A percentile compares a stretch with the other conserved stretches of the same genome.
These are phyloP conservation scores for Thumatha senex DNA, from an alignment of 2,888 invertebrate genomes.

Conservation along the genomic window DNA sequence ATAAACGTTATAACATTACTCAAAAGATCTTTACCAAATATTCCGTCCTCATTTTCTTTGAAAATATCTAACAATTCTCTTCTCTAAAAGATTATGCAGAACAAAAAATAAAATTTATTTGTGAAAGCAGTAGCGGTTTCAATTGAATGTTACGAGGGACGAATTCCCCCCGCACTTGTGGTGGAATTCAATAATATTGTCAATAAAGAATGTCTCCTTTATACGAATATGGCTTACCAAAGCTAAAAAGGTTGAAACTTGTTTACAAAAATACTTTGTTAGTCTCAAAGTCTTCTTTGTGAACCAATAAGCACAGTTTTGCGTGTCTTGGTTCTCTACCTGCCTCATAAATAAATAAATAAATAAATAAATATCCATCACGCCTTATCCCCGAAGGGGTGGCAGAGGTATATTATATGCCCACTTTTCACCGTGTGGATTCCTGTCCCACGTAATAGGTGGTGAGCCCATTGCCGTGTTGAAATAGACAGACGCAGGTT, in stretches of 20 bases:
- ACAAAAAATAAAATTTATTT: conserved; percentile 59
- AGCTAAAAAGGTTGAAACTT: conserved; percentile 35
- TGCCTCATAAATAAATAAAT: too few species aligned
- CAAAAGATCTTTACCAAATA: conserved; percentile 21
- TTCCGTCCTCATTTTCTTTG: conserved; percentile 13
- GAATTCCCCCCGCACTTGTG: conserved; percentile 39
- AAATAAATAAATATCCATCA: too few species aligned
- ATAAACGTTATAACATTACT: conserved; percentile 13
- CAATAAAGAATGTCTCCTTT: conserved; percentile 48
- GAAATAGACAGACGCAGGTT: too few species aligned
- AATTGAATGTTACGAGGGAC: conserved; percentile 49
- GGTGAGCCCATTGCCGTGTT: too few species aligned
- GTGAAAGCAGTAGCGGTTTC: conserved; percentile 41
- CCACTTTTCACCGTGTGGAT: too few species aligned
- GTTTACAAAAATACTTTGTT: conserved; percentile 36
- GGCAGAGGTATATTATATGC: too few species aligned
- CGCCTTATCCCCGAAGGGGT: too few species aligned
- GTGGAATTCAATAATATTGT: conserved; percentile 62
- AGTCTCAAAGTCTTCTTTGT: conserved; percentile 20
- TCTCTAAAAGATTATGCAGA: conserved; percentile 55
- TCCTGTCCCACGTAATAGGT: too few species aligned
- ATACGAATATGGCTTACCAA: conserved; percentile 35
- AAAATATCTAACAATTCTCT: conserved; percentile 38
- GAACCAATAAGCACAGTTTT: conserved; percentile 10
- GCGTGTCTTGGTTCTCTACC: conserved; percentile 1